Evolutionary conservation across 2,797 vertebrate genomes (phyloP), one percentile per base, ranked within the genome.

Genomic region (Pangasius larnaudii): DNA sequence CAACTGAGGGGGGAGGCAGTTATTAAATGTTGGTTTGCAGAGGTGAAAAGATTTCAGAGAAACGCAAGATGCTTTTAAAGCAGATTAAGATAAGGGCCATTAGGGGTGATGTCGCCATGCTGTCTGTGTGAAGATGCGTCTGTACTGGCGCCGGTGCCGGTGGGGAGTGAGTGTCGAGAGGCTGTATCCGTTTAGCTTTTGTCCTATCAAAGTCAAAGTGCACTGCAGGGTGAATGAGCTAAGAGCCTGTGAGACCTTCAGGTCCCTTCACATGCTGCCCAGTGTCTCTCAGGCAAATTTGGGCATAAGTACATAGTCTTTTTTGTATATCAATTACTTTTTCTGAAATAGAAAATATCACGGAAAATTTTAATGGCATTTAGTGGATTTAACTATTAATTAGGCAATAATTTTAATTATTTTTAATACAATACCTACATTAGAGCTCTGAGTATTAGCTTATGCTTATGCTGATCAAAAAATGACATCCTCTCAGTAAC

Each of bases 41-140:
- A 97, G 96, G 96, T 96, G 95, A 96, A 97, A 96, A 95, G 95
- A 97, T 96, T 94, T 93, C 91, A 61, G 77, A 95, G 95, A 96
- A 97, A 96, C 93, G 94, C 95, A 96, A 96, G 96, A 97, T 97
- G 97, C 97, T 98, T 98, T 98, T 97, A 98, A 97, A 96, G 95
- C 94, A 97, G 97, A 97, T 96, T 95, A 96, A 97, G 96, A 97
- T 97, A 97, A 97, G 95, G 95, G 95, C 96, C 97, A 97, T 97
- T 97, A 97, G 95, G 93, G 94, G 95, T 95, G 95, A 96, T 94
- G 96, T 97, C 95, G 96, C 96, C 95, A 89, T 94, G 89, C 95
- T 97, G 97, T 97, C 96, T 98, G 96, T 95, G 96, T 96, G 95
- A 97, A 96, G 97, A 97, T 93, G 92, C 94, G 95, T 94, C 95